A percentile compares a stretch with the other conserved stretches of the same genome.
Evolutionary conservation across 2,888 invertebrate genomes (phyloP).

Genomic region (Tortricodes alternella): DNA sequence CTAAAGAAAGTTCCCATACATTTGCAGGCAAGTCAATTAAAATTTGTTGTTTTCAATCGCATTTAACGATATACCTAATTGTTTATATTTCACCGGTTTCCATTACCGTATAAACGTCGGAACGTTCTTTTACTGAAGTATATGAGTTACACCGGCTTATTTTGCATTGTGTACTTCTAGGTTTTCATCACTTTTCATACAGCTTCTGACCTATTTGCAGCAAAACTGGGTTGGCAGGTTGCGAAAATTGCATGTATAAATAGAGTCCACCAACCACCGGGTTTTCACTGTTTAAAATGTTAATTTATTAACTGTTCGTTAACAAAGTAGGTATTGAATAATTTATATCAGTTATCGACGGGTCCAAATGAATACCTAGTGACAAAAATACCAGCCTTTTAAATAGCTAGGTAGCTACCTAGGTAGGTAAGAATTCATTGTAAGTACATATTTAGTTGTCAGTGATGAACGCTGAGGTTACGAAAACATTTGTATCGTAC

Average conservation of each 20-base stretch:
- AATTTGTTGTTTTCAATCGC: constrained; percentile 63
- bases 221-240: constrained; percentile 41
- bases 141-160: background rate
- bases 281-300: constrained; percentile 24
- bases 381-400: background rate
- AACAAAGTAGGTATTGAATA: constrained; percentile 5
- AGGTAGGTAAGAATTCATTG: background rate
- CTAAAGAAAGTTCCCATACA: constrained; percentile 98
- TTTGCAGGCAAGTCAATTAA: constrained; percentile 86
- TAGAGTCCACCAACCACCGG: constrained; percentile 27
- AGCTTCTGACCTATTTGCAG: constrained; percentile 41
- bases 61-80: constrained; percentile 41
- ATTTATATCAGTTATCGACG: constrained; percentile 13
- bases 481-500: background rate
- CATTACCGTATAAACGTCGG: background rate
- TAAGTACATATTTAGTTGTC: background rate
- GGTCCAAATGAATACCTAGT: constrained; percentile 3
- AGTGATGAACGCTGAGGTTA: background rate
- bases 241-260: constrained; percentile 35
- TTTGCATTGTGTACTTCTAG: background rate
- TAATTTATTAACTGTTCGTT: constrained; percentile 12
- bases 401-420: constrained; percentile 9
- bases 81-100: constrained; percentile 22
- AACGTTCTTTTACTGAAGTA: background rate
- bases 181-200: background rate